These are phyloP conservation scores for Engystomops pustulosus DNA, from an alignment of 2,113 vertebrate genomes.

Conservation along the genomic window DNA sequence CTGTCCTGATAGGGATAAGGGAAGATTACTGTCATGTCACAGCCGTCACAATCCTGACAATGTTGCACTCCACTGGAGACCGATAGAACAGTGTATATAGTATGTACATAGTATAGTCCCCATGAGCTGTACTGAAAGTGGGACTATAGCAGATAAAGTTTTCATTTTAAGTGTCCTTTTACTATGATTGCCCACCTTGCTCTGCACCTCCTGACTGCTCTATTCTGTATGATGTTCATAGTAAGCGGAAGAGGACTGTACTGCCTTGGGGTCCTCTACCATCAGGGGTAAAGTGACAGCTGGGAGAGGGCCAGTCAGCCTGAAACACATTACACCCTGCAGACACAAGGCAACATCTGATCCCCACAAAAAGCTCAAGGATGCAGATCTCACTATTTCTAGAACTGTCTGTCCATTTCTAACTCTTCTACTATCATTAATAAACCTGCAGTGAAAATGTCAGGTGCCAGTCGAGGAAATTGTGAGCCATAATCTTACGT, in stretches of 20 bases:
- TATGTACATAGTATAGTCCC: no score
- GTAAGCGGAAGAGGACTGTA: not conserved
- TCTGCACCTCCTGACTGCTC: not conserved
- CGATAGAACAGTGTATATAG: no score
- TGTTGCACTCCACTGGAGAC: no score
- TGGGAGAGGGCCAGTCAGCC: conserved; percentile 18
- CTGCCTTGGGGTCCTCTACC: not conserved
- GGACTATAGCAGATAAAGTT: no score
- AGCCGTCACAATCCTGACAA: not conserved
- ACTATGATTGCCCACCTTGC: not conserved
- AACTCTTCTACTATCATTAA: not conserved
- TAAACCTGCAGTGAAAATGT: not conserved
- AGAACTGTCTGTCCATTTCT: not conserved
- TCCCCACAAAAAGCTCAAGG: not conserved
- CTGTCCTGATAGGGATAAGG: not conserved
- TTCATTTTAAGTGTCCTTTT: no score
- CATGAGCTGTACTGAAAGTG: no score
- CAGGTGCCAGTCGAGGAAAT: not conserved
- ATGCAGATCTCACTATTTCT: not conserved
- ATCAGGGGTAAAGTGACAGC: conserved; percentile 13
- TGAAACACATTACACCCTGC: conserved; percentile 1
- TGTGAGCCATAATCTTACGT: not conserved
- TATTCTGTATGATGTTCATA: not conserved
- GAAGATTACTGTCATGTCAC: not conserved
- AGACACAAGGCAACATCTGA: conserved; percentile 9